Base-by-base conservation (phyloP, 2,797 vertebrate species). In the Anabas testudineus region DNA sequence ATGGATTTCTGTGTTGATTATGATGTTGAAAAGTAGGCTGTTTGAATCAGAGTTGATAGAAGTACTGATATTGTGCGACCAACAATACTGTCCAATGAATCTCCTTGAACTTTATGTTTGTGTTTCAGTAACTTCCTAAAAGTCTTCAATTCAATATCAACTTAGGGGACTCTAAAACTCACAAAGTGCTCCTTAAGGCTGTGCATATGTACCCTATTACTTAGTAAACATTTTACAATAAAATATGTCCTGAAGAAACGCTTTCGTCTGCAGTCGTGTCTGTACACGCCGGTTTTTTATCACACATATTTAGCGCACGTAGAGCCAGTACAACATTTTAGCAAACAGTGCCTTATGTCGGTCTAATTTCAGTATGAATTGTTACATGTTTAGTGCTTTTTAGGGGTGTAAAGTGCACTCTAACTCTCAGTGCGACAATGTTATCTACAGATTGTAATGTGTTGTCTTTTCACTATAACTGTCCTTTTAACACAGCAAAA, bases 391-490 rank as follows among this genome's bases (percentile, higher is more conserved):
- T 26, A n/a, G 24, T 4, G n/a, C 28, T 56, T 54, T 32, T n/a
- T n/a, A n/a, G 2, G 28, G 60, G 16, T 71, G 64, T 67, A 74
- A 67, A 47, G 39, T 48, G 21, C 59, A 21, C 36, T 22, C n/a
- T 22, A 13, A 2, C 58, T 34, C 65, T 55, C 19, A 48, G 43
- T 0, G 2, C 0, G 21, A 36, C 21, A 45, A 46, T 32, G 26
- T 53, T 42, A 66, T 65, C 52, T 67, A 16, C 26, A 54, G 1
- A 53, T 5, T 16, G 36, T 58, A 10, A 55, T 70, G 67, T 62
- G 46, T 65, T 70, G 45, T 36, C 10, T 42, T 42, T 64, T 57
- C 21, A 41, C 24, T 1, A 64, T 51, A 39, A 46, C 24, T 15
- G 3, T 5, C 36, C 19, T 41, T 57, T 47, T 9, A 37, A 43